Percentiles rank a stretch among this genome's conserved stretches.
phyloP scores from a whole-genome alignment of 2,888 invertebrate genomes.

The Dasysyrphus albostriatus region DNA sequence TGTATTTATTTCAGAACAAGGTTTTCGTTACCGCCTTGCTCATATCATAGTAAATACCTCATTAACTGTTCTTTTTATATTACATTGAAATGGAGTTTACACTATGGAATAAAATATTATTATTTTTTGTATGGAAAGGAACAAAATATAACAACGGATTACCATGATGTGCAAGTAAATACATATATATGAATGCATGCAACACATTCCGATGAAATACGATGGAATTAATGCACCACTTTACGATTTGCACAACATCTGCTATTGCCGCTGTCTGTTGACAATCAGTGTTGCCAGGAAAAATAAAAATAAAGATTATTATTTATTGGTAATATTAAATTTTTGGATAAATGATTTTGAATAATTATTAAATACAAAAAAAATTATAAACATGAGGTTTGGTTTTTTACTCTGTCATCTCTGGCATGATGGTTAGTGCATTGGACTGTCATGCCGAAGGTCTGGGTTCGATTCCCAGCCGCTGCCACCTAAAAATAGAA shows the following conservation, averaged over 20 bases:
- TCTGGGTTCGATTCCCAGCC: too few species aligned
- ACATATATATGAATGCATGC: too few species aligned
- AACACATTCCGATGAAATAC: conserved; percentile 54
- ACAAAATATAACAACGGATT: conserved; percentile 32
- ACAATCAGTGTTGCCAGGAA: conserved; percentile 13
- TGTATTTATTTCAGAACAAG: conserved; percentile 14
- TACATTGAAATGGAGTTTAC: conserved; percentile 43
- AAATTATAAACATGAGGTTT: too few species aligned
- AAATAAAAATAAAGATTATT: too few species aligned
- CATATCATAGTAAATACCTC: conserved; percentile 38
- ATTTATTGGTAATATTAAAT: too few species aligned
- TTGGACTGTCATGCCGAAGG: too few species aligned
- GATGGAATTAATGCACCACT: conserved; percentile 44
- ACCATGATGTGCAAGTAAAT: conserved; percentile 55
- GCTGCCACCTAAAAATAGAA: too few species aligned
- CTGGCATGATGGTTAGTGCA: too few species aligned
- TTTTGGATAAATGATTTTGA: too few species aligned
- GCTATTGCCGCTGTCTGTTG: not conserved
- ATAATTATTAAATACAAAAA: too few species aligned
- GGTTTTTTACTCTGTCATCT: too few species aligned
- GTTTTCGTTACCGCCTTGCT: conserved; percentile 26
- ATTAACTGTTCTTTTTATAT: conserved; percentile 41
- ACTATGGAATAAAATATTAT: conserved; percentile 47
- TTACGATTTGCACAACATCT: conserved; percentile 15
- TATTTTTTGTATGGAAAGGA: conserved; percentile 40